Evolutionary conservation across 2,797 vertebrate genomes (phyloP).

Genomic region (Diplodus sargus): DNA sequence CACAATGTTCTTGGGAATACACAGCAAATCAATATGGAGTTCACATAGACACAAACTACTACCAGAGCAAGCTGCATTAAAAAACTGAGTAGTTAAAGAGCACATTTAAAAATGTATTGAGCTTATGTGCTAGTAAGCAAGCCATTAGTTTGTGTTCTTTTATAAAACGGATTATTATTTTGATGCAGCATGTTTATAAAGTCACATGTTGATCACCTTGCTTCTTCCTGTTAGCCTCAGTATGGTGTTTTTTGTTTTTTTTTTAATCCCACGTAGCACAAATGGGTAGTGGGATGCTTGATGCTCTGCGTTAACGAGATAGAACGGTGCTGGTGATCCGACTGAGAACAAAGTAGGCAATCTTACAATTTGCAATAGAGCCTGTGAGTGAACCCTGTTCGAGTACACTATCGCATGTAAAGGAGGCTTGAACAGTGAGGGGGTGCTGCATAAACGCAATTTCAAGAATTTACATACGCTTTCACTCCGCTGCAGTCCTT

Average conservation of each 20-base stretch:
- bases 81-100: too few species aligned
- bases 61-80: too few species aligned
- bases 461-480: conserved; percentile 6
- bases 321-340: neutral
- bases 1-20: too few species aligned
- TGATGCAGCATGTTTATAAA: neutral
- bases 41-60: too few species aligned
- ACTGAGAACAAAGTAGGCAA: neutral
- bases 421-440: neutral
- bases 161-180: neutral
- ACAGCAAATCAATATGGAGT: too few species aligned
- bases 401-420: neutral
- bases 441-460: neutral
- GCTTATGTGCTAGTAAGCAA: neutral
- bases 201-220: neutral
- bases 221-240: neutral
- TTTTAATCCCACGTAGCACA: neutral
- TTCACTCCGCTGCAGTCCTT: neutral
- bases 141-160: neutral
- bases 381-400: neutral
- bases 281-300: neutral
- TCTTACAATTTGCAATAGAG: neutral
- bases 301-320: neutral
- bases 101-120: too few species aligned
- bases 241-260: neutral